Evolutionary conservation across 2,888 invertebrate species (phyloP).

Genomic region (Apamea anceps): DNA sequence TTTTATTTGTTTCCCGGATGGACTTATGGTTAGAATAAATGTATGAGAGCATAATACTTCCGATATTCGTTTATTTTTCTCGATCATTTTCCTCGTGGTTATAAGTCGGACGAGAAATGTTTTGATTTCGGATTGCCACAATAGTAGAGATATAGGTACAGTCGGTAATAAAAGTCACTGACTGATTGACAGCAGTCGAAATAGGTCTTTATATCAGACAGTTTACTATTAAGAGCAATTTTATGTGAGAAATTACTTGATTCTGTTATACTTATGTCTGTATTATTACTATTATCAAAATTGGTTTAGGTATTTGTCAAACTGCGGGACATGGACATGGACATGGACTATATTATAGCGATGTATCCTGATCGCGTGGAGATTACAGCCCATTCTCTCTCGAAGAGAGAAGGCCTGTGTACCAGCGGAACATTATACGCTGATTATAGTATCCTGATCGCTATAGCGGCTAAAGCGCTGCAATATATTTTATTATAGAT

Average conservation of each 20-base stretch:
- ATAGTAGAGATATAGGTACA: not conserved
- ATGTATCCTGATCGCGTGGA: not conserved
- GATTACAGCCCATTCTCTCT: not conserved
- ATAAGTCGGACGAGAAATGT: constrained; percentile 7
- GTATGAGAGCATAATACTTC: constrained; percentile 46
- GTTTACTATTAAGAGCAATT: not conserved
- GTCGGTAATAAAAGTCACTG: not conserved
- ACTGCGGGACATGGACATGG: not conserved
- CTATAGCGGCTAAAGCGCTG: not conserved
- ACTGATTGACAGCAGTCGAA: not conserved
- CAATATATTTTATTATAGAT: not conserved
- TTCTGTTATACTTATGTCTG: not conserved
- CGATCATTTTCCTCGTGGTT: constrained; percentile 51
- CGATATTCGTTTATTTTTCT: constrained; percentile 53
- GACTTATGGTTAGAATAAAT: constrained; percentile 57
- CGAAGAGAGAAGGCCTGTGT: not conserved
- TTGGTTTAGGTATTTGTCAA: not conserved
- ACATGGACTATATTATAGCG: not conserved
- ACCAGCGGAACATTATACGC: not conserved
- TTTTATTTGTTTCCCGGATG: constrained; percentile 60
- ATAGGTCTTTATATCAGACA: no score
- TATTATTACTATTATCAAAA: not conserved
- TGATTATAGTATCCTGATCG: not conserved
- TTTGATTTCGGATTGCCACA: constrained; percentile 19
- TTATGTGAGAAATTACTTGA: not conserved